Evolutionary conservation across 2,888 invertebrate species (phyloP), one percentile per base, ranked within the genome.

Genomic region (Dioctria rufipes): DNA sequence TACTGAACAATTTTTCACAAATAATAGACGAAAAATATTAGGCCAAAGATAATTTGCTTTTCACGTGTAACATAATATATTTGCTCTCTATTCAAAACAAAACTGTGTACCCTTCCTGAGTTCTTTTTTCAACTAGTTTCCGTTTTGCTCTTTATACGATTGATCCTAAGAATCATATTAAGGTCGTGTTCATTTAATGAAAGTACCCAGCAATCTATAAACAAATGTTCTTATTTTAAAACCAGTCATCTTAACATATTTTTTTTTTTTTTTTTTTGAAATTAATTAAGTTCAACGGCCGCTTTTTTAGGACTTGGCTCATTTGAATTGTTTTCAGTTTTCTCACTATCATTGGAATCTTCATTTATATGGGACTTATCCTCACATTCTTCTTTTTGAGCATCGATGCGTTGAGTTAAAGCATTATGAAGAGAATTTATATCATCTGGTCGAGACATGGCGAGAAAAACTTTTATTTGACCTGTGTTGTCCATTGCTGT

Each of bases 401-500:
- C 46, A 37, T 91, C 90, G 82, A 93, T 90, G 82, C 93, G 90
- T 78, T 90, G 91, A 83, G 92, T 90, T 80, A 95, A 87, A n/a
- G 92, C 91, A 85, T 90, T 90, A 86, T 92, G 91, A 71, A 95
- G 88, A 84, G 92, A 91, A 83, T 92, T 93, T 43, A 93, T 92
- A 86, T 95, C 94, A 83, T 93, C 93, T 1, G 93, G 92, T 83
- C 92, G 92, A 11, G 93, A 87, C 94, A 94, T 94, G 66, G 96
- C 93, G 80, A 97, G 92, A 87, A 95, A 98, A 83, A 98, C 94
- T 90, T 95, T 95, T 82, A 97, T 92, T 85, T 95, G 94, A 63
- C 95, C 95, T 83, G 92, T 93, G 51, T 93, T 93, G 85, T 96
- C 96, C 86, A 95, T 93, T 3, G 96, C 98, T 3, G 97, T 97